Conservation (phyloP, 2,888 invertebrate species). For the Aproaerema taeniolella region DNA sequence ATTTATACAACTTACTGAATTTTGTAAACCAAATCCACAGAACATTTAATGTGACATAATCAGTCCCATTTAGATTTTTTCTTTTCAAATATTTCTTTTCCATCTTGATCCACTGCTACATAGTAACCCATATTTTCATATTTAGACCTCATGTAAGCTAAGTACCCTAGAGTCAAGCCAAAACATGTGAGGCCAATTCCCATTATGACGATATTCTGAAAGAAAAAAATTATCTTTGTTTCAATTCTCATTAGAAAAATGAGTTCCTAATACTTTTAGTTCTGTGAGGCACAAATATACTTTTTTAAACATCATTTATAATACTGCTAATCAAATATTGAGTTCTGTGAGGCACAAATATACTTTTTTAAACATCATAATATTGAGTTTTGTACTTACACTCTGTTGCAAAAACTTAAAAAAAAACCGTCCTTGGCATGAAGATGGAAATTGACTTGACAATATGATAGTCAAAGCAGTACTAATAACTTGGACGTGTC, state of each 20-base stretch:
- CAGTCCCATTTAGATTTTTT: slow-evolving; percentile 88
- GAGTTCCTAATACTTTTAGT: neutral
- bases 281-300: neutral
- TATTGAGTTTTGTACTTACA: too few relatives aligned
- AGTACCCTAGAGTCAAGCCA: slow-evolving; percentile 85
- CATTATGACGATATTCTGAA: slow-evolving; percentile 94
- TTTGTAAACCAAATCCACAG: too few relatives aligned
- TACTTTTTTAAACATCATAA: too few relatives aligned
- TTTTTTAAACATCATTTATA: neutral
- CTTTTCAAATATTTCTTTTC: slow-evolving; percentile 84
- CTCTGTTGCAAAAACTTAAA: too few relatives aligned
- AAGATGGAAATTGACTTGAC: neutral
- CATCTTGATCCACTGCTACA: slow-evolving; percentile 86
- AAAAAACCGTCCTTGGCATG: neutral
- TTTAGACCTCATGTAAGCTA: slow-evolving; percentile 90
- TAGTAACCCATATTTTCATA: slow-evolving; percentile 89
- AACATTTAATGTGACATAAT: too few relatives aligned
- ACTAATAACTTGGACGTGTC: neutral
- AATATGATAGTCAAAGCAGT: neutral
- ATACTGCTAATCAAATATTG: neutral
- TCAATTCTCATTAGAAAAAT: neutral
- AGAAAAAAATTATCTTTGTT: too few relatives aligned
- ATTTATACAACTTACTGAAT: too few relatives aligned
- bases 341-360: too few relatives aligned
- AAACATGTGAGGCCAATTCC: slow-evolving; percentile 86